Evolutionary conservation across 1,140 invertebrate genomes (phyloP).

Genomic region (Panonychus citri): DNA sequence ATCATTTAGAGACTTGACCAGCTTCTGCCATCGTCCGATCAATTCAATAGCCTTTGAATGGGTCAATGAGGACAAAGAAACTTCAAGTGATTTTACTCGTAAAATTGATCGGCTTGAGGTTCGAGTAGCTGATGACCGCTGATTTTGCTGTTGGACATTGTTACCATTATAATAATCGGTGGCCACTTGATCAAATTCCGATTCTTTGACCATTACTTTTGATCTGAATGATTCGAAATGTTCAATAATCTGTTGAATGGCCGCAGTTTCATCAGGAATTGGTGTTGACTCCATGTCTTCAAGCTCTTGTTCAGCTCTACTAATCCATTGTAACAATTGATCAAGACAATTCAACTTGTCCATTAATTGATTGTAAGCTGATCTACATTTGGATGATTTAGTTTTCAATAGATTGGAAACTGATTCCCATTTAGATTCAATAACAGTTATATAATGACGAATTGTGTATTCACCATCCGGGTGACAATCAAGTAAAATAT

Average conservation of each 20-base stretch:
- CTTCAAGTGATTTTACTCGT: background rate
- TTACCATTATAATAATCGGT: constrained; percentile 11
- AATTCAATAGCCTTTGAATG: constrained; percentile 65
- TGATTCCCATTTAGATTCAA: constrained; percentile 82
- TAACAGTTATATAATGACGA: constrained; percentile 90
- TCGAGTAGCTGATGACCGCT: background rate
- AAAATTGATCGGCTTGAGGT: background rate
- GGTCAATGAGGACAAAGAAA: constrained; percentile 52
- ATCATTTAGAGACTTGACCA: constrained; percentile 91
- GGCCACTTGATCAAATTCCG: constrained; percentile 55
- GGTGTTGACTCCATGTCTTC: constrained; percentile 54
- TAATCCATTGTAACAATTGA: constrained; percentile 77
- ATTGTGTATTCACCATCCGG: constrained; percentile 77
- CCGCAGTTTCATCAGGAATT: constrained; percentile 65
- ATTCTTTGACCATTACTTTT: constrained; percentile 55
- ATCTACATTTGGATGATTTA: constrained; percentile 53
- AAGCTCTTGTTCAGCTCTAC: constrained; percentile 57
- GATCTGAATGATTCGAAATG: constrained; percentile 81
- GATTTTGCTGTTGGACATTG: constrained; percentile 1
- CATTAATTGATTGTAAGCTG: constrained; percentile 32
- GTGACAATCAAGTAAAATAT: constrained; percentile 65
- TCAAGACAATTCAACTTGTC: constrained; percentile 44
- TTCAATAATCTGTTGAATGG: constrained; percentile 59
- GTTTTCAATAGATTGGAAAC: constrained; percentile 30
- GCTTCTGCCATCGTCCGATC: constrained; percentile 85